Base-by-base conservation (phyloP, 1,140 invertebrate species). In the Neotoxoptera formosana region DNA sequence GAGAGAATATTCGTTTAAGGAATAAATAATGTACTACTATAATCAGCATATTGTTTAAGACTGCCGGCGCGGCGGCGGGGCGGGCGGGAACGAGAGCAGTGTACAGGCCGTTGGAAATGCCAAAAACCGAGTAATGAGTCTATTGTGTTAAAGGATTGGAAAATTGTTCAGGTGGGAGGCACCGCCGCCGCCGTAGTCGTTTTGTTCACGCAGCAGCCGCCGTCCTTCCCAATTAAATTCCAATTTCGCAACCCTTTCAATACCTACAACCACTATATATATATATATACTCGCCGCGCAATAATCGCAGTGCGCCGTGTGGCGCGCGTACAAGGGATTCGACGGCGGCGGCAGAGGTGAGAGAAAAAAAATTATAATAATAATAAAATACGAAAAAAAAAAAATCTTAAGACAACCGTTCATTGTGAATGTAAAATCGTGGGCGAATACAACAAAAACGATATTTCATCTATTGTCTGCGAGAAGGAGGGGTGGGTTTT, bases 121-220 rank as follows among this genome's bases (percentile, higher is more conserved):
- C 91, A 93, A 93, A 93, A 93, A 93, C 91, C 91, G 91, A 93
- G 91, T 93, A 93, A 93, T 93, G 91, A 93, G 91, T 93, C 91
- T 41, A 93, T 93, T 93, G 91, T 93, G 91, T 53, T 86, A 93
- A 93, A 93, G 91, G 91, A 93, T 93, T 93, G 91, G 91, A 93
- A 93, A 93, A 93, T 84, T 84, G 91, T 93, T 81, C 76, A 93
- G 91, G 91, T 84, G 91, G 91, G 91, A 84, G 81, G 81, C 81
- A 41, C 7, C 76, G 81, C 25, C 76, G 21, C 41, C 91, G 90
- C 8, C 56, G 56, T n/a, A n/a, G n/a, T 51, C 81, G 91, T 93
- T 83, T 90, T 93, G 34, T 93, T 93, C 91, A 36, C 76, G 25
- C n/a, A 76, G 60, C n/a, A 76, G 56, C 36, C 47, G 76, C 34